Conservation (phyloP, 2,888 invertebrate genomes). For the Dryocosmus kuriphilus region DNA sequence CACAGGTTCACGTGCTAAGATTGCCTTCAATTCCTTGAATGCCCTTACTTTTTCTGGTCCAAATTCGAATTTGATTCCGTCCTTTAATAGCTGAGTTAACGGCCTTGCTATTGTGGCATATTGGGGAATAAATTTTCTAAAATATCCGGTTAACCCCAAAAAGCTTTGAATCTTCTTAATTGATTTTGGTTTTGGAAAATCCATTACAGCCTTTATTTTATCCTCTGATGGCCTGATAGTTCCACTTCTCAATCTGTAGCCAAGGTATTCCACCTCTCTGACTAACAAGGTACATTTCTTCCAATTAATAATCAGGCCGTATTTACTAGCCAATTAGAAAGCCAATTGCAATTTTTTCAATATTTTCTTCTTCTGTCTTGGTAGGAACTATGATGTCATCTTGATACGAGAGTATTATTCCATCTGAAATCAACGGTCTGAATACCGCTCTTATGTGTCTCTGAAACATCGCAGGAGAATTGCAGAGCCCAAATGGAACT, state of each 20-base stretch:
- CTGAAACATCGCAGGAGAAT: slow-evolving; percentile 58
- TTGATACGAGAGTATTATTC: slow-evolving; percentile 49
- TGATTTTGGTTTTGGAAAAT: slow-evolving; percentile 37
- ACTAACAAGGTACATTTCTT: slow-evolving; percentile 56
- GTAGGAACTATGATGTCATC: slow-evolving; percentile 56
- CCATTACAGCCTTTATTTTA: slow-evolving; percentile 51
- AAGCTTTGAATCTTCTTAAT: too few relatives aligned
- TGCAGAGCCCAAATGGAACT: slow-evolving; percentile 61
- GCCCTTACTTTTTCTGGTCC: slow-evolving; percentile 28
- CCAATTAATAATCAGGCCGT: slow-evolving; percentile 57
- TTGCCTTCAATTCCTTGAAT: too few relatives aligned
- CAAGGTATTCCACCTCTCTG: background rate
- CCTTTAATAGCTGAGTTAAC: slow-evolving; percentile 42
- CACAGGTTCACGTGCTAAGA: slow-evolving; percentile 34
- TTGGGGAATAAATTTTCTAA: too few relatives aligned
- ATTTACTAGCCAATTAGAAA: slow-evolving; percentile 50
- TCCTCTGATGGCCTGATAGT: slow-evolving; percentile 50
- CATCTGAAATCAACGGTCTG: slow-evolving; percentile 48
- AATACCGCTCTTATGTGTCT: slow-evolving; percentile 55
- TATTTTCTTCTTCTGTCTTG: slow-evolving; percentile 37
- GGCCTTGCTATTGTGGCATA: too few relatives aligned
- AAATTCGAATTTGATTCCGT: slow-evolving; percentile 50
- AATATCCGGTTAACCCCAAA: too few relatives aligned
- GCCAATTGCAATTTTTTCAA: slow-evolving; percentile 48
- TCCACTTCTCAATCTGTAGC: too few relatives aligned